Conservation (phyloP, 2,113 vertebrate species). For the Mystacornis crossleyi region DNA sequence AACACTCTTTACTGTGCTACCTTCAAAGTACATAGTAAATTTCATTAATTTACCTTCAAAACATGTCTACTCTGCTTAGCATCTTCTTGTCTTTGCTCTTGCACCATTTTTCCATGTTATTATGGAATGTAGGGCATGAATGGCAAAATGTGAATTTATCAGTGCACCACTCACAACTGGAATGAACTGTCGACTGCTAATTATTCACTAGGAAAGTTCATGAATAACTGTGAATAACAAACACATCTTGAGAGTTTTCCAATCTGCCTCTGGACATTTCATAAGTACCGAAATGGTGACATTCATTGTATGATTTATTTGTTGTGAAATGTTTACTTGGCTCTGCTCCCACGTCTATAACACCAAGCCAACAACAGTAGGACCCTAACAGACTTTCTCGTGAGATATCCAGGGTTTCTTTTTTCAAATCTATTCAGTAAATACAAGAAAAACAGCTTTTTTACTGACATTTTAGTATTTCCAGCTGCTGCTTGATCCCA, state of each 20-base stretch:
- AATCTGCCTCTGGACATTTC: background rate
- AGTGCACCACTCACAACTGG: background rate
- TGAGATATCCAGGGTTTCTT: background rate
- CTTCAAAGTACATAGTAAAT: background rate
- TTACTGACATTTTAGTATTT: background rate
- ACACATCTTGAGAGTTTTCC: background rate
- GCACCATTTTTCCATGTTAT: background rate
- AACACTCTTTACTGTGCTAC: background rate
- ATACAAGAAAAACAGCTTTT: background rate
- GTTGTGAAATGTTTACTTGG: slow-evolving; percentile 12
- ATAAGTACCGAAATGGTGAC: background rate
- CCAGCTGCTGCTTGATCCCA: background rate
- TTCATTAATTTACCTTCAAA: background rate
- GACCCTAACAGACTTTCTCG: background rate
- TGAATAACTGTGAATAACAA: background rate
- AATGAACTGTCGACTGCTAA: background rate
- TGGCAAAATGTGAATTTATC: background rate
- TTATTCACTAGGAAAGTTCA: background rate
- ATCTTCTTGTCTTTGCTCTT: background rate
- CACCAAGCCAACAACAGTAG: background rate
- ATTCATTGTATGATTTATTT: background rate
- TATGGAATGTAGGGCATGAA: background rate
- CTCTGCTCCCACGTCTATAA: background rate
- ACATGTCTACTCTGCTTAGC: background rate
- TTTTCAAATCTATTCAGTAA: background rate